A percentile compares a stretch with the other conserved stretches of the same genome.
Evolutionary conservation across 2,888 invertebrate species (phyloP).

Genomic region (Apocheima hispidaria): DNA sequence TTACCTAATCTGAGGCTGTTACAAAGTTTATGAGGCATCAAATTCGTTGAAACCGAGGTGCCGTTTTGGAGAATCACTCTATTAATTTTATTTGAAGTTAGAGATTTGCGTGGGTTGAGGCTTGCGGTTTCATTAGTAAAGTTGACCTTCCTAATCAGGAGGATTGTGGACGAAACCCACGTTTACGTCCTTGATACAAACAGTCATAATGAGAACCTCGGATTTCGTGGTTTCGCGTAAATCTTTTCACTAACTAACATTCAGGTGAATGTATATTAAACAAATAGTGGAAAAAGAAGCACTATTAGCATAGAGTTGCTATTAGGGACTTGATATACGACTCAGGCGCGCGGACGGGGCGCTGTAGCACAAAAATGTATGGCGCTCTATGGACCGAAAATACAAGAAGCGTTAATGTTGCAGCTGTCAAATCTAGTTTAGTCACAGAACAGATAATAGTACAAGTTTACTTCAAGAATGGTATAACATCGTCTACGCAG

Average conservation of each 20-base stretch:
- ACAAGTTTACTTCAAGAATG: no score
- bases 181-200: slow-evolving; percentile 23
- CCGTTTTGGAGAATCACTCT: slow-evolving; percentile 48
- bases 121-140: slow-evolving; percentile 16
- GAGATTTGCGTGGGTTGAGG: background rate
- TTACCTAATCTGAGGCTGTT: slow-evolving; percentile 48
- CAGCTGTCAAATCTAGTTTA: no score
- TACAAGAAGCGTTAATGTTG: no score
- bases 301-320: no score
- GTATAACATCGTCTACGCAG: no score
- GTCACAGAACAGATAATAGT: no score
- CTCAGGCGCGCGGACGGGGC: no score
- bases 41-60: slow-evolving; percentile 49
- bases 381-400: no score
- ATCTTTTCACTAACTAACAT: slow-evolving; percentile 1
- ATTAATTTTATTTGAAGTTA: slow-evolving; percentile 45
- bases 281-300: no score
- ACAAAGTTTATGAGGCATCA: slow-evolving; percentile 52
- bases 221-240: slow-evolving; percentile 8
- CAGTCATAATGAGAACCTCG: slow-evolving; percentile 16
- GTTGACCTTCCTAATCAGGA: slow-evolving; percentile 16
- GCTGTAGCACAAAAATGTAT: no score
- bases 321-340: no score
- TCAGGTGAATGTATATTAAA: no score
- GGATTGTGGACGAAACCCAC: slow-evolving; percentile 17